Percentiles rank a stretch among this genome's conserved stretches.
These are phyloP conservation scores for Pectinophora gossypiella DNA, from an alignment of 1,140 invertebrate species.

Conservation along the genomic window DNA sequence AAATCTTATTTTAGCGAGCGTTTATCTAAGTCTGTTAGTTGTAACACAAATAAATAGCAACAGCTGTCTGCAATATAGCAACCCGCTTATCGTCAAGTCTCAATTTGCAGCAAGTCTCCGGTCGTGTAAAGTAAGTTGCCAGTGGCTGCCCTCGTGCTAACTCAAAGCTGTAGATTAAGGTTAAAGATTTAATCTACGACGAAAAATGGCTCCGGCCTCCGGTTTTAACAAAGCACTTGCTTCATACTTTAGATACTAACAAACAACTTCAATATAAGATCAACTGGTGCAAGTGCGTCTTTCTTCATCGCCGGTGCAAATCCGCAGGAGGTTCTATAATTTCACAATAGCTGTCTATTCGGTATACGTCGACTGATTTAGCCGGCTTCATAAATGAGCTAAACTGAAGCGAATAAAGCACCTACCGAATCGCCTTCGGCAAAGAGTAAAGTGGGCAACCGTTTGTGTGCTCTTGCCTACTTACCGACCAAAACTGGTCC, in stretches of 20 bases:
- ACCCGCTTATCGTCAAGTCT: neutral
- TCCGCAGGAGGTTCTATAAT: constrained; percentile 40
- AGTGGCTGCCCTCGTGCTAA: neutral
- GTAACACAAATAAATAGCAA: too few relatives aligned
- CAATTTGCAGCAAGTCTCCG: neutral
- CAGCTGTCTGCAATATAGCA: too few relatives aligned
- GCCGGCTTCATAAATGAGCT: constrained; percentile 38
- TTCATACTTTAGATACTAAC: constrained; percentile 18
- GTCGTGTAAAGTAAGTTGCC: neutral
- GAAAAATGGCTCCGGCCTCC: neutral
- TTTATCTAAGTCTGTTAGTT: too few relatives aligned
- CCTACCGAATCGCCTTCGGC: constrained; percentile 19
- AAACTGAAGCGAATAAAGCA: constrained; percentile 41
- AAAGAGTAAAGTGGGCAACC: constrained; percentile 14
- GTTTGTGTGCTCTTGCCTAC: neutral
- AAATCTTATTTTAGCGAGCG: too few relatives aligned
- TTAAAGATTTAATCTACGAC: neutral
- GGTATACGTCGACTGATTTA: constrained; percentile 36
- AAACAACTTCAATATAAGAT: constrained; percentile 35
- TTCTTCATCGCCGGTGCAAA: constrained; percentile 35
- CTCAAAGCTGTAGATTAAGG: neutral
- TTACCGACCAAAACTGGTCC: neutral
- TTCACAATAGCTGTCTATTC: constrained; percentile 40
- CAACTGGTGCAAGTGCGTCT: constrained; percentile 32
- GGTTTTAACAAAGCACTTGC: constrained; percentile 14